Evolutionary conservation across 2,888 invertebrate species (phyloP).

Genomic region (Apodemia duryi): DNA sequence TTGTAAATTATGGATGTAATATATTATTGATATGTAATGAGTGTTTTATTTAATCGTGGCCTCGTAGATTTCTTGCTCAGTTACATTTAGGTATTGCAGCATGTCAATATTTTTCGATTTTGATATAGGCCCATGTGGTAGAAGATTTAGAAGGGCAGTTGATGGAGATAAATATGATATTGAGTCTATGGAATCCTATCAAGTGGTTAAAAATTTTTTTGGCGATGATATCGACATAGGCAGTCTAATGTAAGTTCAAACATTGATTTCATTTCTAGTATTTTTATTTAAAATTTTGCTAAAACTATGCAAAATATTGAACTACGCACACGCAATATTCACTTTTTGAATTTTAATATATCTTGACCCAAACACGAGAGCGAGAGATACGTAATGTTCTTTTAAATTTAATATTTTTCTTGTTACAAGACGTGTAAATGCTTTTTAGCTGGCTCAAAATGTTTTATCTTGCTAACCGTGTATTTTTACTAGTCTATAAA

Average conservation of each 20-base stretch:
- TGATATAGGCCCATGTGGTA: slow-evolving; percentile 46
- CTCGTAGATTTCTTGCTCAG: slow-evolving; percentile 38
- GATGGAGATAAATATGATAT: slow-evolving; percentile 58
- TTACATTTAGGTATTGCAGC: neutral
- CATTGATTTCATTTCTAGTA: neutral
- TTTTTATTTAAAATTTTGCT: neutral
- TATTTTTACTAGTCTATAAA: no score
- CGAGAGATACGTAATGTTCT: no score
- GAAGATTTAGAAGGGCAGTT: slow-evolving; percentile 58
- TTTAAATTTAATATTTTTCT: no score
- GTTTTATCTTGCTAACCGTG: no score
- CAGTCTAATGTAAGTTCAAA: slow-evolving; percentile 52
- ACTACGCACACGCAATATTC: no score
- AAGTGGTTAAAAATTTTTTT: slow-evolving; percentile 46
- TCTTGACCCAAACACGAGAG: no score
- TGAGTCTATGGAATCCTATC: slow-evolving; percentile 41
- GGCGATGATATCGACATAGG: slow-evolving; percentile 51
- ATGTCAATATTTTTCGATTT: slow-evolving; percentile 72
- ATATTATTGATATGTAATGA: slow-evolving; percentile 53
- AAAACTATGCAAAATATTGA: no score
- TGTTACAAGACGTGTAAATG: no score
- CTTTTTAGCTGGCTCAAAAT: no score
- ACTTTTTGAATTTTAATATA: no score
- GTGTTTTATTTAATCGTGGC: slow-evolving; percentile 43
- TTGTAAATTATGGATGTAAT: slow-evolving; percentile 65